These are phyloP conservation scores for Pteromalus puparum DNA, from an alignment of 1,140 invertebrate genomes.

Conservation along the genomic window DNA sequence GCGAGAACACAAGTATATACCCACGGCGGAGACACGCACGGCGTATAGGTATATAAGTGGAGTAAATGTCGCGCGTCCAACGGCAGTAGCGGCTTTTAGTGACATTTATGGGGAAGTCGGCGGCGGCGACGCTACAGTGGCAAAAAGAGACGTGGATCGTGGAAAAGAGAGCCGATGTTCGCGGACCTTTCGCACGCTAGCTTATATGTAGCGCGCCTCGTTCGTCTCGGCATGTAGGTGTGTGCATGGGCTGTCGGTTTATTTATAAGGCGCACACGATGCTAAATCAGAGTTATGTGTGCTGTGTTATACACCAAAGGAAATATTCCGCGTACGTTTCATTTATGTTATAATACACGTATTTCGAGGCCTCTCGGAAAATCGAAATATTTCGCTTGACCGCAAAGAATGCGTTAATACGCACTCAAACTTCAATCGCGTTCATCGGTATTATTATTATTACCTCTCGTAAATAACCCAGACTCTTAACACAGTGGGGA, in stretches of 20 bases:
- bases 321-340: no score
- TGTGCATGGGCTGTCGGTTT: neutral
- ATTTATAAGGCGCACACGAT: neutral
- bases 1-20: constrained; percentile 48
- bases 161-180: constrained; percentile 33
- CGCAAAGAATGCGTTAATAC: no score
- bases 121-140: neutral
- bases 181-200: constrained; percentile 32
- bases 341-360: no score
- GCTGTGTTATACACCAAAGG: no score
- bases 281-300: neutral
- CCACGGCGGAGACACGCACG: neutral
- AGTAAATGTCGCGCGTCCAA: constrained; percentile 46
- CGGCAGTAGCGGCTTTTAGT: constrained; percentile 28
- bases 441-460: no score
- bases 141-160: constrained; percentile 41
- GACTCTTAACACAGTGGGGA: neutral
- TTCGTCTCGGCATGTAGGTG: neutral
- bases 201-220: neutral
- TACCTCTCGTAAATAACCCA: no score
- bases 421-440: no score
- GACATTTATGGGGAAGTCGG: constrained; percentile 46
- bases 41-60: constrained; percentile 21
- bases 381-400: no score
- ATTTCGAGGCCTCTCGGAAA: no score